Evolutionary conservation across 2,888 invertebrate species (phyloP).

Genomic region (Conops quadrifasciatus): DNA sequence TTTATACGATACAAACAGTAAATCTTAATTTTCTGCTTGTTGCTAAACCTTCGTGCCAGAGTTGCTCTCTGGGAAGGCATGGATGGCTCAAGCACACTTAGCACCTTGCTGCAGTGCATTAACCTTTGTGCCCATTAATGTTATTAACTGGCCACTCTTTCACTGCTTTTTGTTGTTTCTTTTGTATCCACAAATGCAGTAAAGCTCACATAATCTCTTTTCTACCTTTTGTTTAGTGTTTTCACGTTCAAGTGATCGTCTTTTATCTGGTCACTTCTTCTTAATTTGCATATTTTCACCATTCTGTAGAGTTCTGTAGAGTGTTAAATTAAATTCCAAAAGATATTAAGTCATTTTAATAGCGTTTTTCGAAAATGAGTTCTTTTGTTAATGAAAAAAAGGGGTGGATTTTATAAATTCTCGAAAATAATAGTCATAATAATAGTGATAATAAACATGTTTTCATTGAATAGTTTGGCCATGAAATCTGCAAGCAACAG

Average conservation of each 20-base stretch:
- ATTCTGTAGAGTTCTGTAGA: no score
- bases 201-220: neutral
- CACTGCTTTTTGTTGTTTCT: slow-evolving; percentile 7
- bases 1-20: neutral
- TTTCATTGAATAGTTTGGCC: no score
- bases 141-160: neutral
- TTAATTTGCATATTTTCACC: no score
- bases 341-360: no score
- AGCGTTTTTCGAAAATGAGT: no score
- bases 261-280: neutral
- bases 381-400: no score
- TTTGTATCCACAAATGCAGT: neutral
- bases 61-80: neutral
- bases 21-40: neutral
- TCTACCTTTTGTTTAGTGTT: neutral
- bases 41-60: neutral
- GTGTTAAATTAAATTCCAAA: no score
- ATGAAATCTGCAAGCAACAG: no score
- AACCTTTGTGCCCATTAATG: slow-evolving; percentile 21
- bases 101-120: slow-evolving; percentile 27
- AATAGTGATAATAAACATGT: no score
- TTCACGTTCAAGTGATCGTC: neutral
- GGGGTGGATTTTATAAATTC: no score
- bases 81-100: neutral
- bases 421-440: no score